Conservation (phyloP, 2,797 vertebrate genomes). For the Pantherophis vulpinus region DNA sequence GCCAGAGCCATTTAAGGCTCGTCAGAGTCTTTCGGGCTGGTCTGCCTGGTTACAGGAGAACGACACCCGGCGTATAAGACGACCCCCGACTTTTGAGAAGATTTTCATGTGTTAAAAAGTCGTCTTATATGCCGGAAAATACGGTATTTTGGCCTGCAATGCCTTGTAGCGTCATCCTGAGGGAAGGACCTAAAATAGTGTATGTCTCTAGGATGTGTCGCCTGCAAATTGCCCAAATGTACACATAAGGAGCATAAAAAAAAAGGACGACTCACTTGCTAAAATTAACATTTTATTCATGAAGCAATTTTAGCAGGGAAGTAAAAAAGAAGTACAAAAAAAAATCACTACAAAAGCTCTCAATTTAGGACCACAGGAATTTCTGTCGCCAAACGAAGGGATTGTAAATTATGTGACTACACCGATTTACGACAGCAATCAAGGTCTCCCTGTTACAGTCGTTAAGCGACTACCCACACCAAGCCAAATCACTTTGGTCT, state of each 20-base stretch:
- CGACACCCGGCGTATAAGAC: no score
- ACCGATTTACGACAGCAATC: background rate
- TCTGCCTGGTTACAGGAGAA: no score
- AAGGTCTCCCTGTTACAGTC: background rate
- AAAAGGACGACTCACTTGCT: background rate
- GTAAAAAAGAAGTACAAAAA: background rate
- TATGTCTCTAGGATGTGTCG: background rate
- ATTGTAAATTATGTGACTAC: background rate
- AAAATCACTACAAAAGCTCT: background rate
- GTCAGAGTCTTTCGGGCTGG: no score
- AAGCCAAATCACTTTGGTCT: background rate
- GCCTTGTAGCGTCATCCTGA: no score
- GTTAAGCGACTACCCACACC: background rate
- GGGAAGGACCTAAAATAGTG: no score
- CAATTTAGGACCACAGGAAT: background rate
- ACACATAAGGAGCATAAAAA: background rate
- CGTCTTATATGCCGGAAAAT: no score
- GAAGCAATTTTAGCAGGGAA: background rate
- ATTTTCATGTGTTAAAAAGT: no score
- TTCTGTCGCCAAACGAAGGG: background rate
- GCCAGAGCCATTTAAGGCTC: no score
- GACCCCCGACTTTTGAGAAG: no score
- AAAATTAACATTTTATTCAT: background rate
- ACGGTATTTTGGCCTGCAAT: no score
- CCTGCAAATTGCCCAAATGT: background rate